phyloP scores from a whole-genome alignment of 2,888 invertebrate species.

The Aspidiotus rigidus region DNA sequence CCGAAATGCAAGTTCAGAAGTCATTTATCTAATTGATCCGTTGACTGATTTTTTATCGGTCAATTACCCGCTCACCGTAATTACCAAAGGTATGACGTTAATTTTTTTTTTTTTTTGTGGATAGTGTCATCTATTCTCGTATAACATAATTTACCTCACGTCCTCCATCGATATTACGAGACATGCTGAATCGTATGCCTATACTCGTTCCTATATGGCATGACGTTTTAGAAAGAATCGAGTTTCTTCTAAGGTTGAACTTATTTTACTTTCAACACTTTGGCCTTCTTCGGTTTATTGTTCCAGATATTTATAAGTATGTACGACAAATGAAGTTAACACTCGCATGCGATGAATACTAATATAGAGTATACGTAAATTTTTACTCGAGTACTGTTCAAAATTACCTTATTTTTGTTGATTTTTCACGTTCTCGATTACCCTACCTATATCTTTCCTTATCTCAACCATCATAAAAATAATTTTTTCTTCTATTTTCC shows the following conservation, averaged over 20 bases:
- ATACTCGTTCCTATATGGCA: too few relatives aligned
- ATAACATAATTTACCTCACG: neutral
- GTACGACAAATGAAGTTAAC: neutral
- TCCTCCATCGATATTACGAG: neutral
- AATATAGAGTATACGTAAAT: neutral
- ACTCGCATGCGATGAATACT: neutral
- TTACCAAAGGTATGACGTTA: too few relatives aligned
- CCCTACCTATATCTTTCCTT: neutral
- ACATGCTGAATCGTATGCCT: too few relatives aligned
- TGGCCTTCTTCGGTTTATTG: constrained; percentile 1
- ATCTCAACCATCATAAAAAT: too few relatives aligned
- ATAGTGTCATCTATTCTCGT: too few relatives aligned
- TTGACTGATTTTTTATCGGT: too few relatives aligned
- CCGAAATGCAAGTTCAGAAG: too few relatives aligned
- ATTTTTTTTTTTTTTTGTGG: too few relatives aligned
- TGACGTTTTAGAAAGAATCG: neutral
- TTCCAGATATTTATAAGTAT: neutral
- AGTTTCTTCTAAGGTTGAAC: constrained; percentile 4
- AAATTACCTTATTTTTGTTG: neutral
- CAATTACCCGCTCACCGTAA: too few relatives aligned
- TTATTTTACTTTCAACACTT: neutral
- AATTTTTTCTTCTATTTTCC: neutral
- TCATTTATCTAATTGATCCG: too few relatives aligned
- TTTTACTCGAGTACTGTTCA: neutral
- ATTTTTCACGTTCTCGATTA: neutral